These are phyloP conservation scores for Malurus leucopterus DNA, from an alignment of 2,797 vertebrate genomes.

Conservation along the genomic window DNA sequence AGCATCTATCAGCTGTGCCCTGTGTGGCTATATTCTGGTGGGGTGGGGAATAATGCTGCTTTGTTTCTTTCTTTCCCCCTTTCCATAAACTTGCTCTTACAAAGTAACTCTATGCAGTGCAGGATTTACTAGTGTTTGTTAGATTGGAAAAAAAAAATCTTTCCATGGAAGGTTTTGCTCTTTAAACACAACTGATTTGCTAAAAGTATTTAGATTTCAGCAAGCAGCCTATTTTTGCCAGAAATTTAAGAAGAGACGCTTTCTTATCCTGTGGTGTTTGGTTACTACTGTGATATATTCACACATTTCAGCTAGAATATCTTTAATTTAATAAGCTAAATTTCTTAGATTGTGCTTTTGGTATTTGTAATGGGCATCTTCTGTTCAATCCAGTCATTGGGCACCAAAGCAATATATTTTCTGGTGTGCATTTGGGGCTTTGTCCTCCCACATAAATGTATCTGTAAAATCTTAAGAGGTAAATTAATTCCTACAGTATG, in stretches of 20 bases:
- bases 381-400: background rate
- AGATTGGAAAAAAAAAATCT: background rate
- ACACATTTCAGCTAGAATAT: background rate
- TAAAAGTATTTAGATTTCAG: conserved; percentile 3
- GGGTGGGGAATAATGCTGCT: background rate
- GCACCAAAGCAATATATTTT: conserved; percentile 43
- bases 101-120: conserved; percentile 48
- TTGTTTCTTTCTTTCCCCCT: background rate
- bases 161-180: background rate
- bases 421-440: background rate
- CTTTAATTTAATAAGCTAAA: background rate
- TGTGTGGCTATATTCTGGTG: background rate
- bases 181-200: background rate
- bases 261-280: background rate
- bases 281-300: background rate
- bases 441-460: background rate
- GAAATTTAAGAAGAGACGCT: background rate
- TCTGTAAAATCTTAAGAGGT: background rate
- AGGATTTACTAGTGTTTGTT: background rate
- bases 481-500: background rate
- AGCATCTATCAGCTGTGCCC: conserved; percentile 10
- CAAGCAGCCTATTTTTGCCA: background rate
- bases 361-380: background rate
- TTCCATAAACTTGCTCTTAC: conserved; percentile 3
- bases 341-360: background rate